phyloP scores from a whole-genome alignment of 37 sponge, comb jelly and placozoan species.

The Diacarnus erythraeanus region DNA sequence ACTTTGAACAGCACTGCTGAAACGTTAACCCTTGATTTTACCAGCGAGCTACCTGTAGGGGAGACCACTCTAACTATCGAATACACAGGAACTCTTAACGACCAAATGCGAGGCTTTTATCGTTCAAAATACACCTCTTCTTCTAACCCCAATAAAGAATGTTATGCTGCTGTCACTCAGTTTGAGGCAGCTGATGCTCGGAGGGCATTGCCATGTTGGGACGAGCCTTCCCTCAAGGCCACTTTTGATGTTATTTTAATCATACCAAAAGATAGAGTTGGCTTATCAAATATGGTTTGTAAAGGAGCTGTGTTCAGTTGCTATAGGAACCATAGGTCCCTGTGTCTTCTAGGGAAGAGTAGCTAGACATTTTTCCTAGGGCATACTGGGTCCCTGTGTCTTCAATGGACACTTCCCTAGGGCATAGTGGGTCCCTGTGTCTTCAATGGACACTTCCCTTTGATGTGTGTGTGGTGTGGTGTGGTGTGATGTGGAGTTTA shows the following conservation, averaged over 20 bases:
- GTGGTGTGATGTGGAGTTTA: too few species aligned
- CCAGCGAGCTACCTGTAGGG: slow-evolving; percentile 54
- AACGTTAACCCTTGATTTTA: slow-evolving; percentile 70
- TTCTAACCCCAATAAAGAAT: slow-evolving; percentile 54
- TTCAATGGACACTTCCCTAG: too few species aligned
- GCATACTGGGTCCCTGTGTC: background rate
- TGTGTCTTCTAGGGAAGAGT: background rate
- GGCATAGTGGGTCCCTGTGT: too few species aligned
- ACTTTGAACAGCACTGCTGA: slow-evolving; percentile 62
- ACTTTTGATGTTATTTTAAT: slow-evolving; percentile 94
- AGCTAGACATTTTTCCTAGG: too few species aligned
- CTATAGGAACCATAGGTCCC: background rate
- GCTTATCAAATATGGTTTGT: slow-evolving; percentile 93
- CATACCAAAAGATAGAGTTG: slow-evolving; percentile 83
- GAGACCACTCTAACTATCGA: slow-evolving; percentile 46
- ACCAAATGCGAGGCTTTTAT: slow-evolving; percentile 92
- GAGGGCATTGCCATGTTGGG: slow-evolving; percentile 97
- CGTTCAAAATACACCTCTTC: slow-evolving; percentile 69
- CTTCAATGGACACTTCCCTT: too few species aligned
- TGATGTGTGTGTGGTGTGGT: too few species aligned
- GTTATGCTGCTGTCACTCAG: slow-evolving; percentile 82
- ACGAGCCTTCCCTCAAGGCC: slow-evolving; percentile 95
- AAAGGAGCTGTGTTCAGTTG: background rate
- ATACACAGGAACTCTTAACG: slow-evolving; percentile 86
- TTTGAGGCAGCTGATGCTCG: slow-evolving; percentile 97